A percentile compares a stretch with the other conserved stretches of the same genome.
These are phyloP conservation scores for Agriotes lineatus DNA, from an alignment of 2,888 invertebrate genomes.

Conservation along the genomic window DNA sequence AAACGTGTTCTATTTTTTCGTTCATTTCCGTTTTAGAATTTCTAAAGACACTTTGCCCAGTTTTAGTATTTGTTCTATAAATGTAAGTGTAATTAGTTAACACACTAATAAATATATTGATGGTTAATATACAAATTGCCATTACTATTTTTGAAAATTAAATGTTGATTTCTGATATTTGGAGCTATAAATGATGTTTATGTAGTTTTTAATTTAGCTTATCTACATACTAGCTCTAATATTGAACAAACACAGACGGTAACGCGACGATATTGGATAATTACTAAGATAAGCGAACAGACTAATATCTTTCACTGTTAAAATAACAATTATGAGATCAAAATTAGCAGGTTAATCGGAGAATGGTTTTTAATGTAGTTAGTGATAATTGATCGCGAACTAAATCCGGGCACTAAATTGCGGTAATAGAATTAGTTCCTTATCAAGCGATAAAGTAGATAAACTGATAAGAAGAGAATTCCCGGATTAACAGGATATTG, in stretches of 20 bases:
- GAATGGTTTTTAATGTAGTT: conserved; percentile 22
- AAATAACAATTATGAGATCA: conserved; percentile 11
- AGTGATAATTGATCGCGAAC: conserved; percentile 29
- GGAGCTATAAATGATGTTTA: too few relatives aligned
- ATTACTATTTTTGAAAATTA: too few relatives aligned
- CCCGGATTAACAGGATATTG: conserved; percentile 45
- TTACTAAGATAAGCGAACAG: conserved; percentile 1
- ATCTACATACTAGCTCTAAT: background rate
- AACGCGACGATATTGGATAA: background rate
- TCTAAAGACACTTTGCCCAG: too few relatives aligned
- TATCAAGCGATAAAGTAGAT: conserved; percentile 41
- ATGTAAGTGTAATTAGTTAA: too few relatives aligned
- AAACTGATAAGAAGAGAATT: conserved; percentile 45
- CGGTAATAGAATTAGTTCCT: conserved; percentile 42
- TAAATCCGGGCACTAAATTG: conserved; percentile 32
- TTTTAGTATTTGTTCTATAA: too few relatives aligned
- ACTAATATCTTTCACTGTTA: background rate
- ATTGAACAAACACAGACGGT: background rate
- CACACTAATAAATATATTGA: too few relatives aligned
- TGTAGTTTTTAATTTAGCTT: background rate
- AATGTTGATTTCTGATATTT: too few relatives aligned
- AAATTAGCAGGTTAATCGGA: background rate
- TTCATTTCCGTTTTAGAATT: too few relatives aligned
- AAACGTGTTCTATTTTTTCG: too few relatives aligned
- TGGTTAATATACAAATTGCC: too few relatives aligned